Evolutionary conservation across 2,888 invertebrate genomes (phyloP).

Genomic region (Sycophila texana): DNA sequence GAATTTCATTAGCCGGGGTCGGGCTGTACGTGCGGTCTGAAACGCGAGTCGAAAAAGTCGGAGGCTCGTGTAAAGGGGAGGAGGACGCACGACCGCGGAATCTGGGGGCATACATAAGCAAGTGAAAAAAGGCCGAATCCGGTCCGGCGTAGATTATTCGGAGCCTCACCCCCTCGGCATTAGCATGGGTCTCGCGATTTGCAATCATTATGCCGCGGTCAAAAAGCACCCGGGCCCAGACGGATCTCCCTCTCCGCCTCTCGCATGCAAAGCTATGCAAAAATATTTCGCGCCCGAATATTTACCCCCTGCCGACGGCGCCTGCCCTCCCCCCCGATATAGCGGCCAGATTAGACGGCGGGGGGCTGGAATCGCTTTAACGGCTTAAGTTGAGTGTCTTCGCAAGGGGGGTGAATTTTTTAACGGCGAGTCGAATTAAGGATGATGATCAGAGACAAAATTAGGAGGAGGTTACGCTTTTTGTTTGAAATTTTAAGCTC

Average conservation of each 20-base stretch:
- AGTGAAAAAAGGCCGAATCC: conserved; percentile 46
- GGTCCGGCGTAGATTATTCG: conserved; percentile 13
- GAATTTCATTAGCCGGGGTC: no score
- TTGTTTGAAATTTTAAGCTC: no score
- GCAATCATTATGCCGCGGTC: conserved; percentile 48
- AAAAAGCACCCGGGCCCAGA: background rate
- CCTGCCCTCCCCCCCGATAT: conserved; percentile 3
- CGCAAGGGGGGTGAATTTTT: background rate
- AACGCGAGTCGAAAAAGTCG: no score
- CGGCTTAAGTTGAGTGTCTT: conserved; percentile 8
- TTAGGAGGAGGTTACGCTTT: no score
- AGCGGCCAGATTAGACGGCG: conserved; percentile 18
- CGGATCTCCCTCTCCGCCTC: background rate
- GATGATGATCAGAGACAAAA: no score
- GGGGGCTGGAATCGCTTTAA: conserved; percentile 27
- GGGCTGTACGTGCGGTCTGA: no score
- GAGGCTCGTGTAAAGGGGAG: no score
- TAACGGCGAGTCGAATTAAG: conserved; percentile 12
- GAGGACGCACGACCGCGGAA: no score
- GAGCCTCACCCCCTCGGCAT: background rate
- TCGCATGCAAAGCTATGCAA: conserved; percentile 55
- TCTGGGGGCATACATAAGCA: conserved; percentile 22
- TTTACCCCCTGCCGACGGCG: conserved; percentile 39
- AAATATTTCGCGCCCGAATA: conserved; percentile 52
- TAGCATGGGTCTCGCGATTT: conserved; percentile 47